phyloP scores from a whole-genome alignment of 2,113 vertebrate genomes.

The Charina bottae region DNA sequence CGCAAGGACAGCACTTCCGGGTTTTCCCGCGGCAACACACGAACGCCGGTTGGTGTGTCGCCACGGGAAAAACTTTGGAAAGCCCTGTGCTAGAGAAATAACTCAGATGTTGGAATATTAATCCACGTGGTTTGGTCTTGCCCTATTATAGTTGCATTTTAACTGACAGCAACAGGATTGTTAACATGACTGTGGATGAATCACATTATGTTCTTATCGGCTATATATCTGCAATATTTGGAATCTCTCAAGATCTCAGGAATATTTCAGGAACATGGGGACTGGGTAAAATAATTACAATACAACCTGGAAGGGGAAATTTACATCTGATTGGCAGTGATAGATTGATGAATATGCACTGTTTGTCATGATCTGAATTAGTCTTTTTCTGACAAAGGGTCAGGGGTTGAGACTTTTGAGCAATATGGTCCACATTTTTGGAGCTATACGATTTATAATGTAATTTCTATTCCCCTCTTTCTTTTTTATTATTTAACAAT shows the following conservation, averaged over 20 bases:
- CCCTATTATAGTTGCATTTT: not conserved
- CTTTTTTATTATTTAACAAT: not conserved
- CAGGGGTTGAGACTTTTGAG: not conserved
- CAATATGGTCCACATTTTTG: not conserved
- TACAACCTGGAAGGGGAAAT: not conserved
- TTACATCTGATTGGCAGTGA: not conserved
- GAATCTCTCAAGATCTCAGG: not conserved
- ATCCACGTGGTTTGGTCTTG: not conserved
- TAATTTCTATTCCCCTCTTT: not conserved
- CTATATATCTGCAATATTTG: not conserved
- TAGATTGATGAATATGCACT: not conserved
- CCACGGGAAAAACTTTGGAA: no score
- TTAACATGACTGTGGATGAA: not conserved
- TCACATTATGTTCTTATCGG: not conserved
- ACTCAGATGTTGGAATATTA: not conserved
- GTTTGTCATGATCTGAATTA: not conserved
- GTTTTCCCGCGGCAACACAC: no score
- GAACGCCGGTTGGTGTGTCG: no score
- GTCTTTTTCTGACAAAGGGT: not conserved
- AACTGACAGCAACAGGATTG: not conserved
- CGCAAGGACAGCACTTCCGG: no score
- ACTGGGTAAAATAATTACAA: not conserved
- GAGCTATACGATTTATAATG: not conserved
- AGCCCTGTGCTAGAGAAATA: no score
- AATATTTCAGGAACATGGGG: not conserved